These are phyloP conservation scores for Trichonephila clavata DNA, from an alignment of 1,140 invertebrate species.

Conservation along the genomic window DNA sequence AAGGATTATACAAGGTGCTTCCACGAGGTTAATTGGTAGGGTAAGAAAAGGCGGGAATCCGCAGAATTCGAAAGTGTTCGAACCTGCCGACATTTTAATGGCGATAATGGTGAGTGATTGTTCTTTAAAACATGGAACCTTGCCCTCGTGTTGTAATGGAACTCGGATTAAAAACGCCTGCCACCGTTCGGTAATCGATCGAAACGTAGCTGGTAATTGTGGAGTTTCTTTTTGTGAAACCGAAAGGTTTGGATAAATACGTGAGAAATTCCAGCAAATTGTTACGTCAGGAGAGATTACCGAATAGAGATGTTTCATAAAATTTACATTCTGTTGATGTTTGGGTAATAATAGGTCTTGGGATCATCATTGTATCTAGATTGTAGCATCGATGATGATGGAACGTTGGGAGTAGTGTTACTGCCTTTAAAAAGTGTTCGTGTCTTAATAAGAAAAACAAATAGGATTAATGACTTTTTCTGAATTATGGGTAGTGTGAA, in stretches of 20 bases:
- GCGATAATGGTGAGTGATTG: conserved; percentile 60
- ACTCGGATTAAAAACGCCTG: not conserved
- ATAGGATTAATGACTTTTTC: not conserved
- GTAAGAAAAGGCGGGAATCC: conserved; percentile 35
- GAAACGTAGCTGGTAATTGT: conserved; percentile 17
- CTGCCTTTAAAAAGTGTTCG: not conserved
- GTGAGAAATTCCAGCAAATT: conserved; percentile 31
- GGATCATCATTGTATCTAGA: not conserved
- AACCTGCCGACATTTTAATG: conserved; percentile 59
- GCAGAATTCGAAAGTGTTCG: not conserved
- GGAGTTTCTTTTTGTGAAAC: not conserved
- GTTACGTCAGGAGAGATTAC: conserved; percentile 31
- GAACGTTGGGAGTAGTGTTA: not conserved
- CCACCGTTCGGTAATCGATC: conserved; percentile 8
- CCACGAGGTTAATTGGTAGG: conserved; percentile 41
- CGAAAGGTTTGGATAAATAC: not conserved
- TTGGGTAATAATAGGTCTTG: conserved; percentile 43
- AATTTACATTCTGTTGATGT: conserved; percentile 18
- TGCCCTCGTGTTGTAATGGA: not conserved
- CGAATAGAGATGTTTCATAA: not conserved
- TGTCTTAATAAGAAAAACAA: not conserved
- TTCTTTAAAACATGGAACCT: conserved; percentile 26
- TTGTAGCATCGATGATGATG: not conserved
- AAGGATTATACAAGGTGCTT: not conserved
- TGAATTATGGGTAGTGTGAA: too few relatives aligned